A percentile compares a stretch with the other conserved stretches of the same genome.
Conservation (phyloP, 2,113 vertebrate species). For the Malurus alboscapulatus region DNA sequence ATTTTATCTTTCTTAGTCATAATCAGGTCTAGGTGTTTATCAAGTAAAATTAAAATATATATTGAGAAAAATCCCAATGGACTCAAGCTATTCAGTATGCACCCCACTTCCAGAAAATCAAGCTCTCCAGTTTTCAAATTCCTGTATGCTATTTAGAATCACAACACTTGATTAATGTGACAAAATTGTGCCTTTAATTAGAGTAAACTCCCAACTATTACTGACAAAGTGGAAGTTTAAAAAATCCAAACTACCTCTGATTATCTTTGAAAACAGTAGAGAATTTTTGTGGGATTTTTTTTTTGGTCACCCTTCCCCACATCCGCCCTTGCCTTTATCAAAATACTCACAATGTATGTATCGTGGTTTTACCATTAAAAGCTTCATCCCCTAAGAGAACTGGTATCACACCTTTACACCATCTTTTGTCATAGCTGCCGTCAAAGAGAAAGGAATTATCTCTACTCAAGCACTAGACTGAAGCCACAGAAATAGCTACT, state of each 20-base stretch:
- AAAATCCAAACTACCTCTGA: not conserved
- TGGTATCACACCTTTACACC: not conserved
- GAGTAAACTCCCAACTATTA: conserved; percentile 33
- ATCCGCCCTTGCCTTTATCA: not conserved
- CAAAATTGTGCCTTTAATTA: conserved; percentile 46
- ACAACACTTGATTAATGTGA: conserved; percentile 31
- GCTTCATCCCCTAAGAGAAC: not conserved
- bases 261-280: not conserved
- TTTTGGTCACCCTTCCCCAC: not conserved
- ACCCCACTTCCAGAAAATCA: conserved; percentile 40
- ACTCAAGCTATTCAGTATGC: conserved; percentile 49
- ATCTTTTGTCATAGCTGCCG: not conserved
- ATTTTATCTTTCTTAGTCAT: not conserved
- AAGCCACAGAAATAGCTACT: not conserved
- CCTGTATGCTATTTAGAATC: not conserved
- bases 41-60: not conserved
- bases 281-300: not conserved
- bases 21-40: not conserved
- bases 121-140: conserved; percentile 33
- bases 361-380: not conserved
- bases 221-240: conserved; percentile 1
- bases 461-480: not conserved
- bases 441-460: not conserved
- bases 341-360: not conserved
- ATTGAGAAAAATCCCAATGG: not conserved